Evolutionary conservation across 2,797 vertebrate species (phyloP).

Genomic region (Urocyon cinereoargenteus): DNA sequence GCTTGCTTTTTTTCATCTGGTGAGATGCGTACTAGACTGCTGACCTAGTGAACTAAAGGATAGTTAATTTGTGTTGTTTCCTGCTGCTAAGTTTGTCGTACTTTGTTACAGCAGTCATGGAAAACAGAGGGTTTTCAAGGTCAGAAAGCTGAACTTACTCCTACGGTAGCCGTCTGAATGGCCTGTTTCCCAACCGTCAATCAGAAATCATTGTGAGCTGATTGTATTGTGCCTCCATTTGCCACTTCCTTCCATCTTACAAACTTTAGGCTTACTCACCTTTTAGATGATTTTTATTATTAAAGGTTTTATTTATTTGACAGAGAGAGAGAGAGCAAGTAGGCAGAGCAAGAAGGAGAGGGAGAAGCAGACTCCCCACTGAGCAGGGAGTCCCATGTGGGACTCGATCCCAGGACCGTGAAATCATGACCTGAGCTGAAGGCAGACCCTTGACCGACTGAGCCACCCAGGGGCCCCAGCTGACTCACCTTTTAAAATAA

Average conservation of each 20-base stretch:
- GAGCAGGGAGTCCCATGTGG: too few relatives aligned
- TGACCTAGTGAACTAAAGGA: not conserved
- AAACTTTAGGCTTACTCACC: not conserved
- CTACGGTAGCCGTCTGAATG: not conserved
- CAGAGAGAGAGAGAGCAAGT: too few relatives aligned
- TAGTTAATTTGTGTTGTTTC: not conserved
- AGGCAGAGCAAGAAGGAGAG: too few relatives aligned
- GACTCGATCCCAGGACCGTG: too few relatives aligned
- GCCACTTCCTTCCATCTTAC: not conserved
- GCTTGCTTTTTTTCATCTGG: not conserved
- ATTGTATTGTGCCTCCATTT: not conserved
- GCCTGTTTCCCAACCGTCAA: not conserved
- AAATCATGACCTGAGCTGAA: too few relatives aligned
- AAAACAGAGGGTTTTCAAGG: not conserved
- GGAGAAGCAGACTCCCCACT: too few relatives aligned
- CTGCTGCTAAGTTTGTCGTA: not conserved
- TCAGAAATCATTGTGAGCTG: constrained; percentile 9
- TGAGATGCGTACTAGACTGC: not conserved
- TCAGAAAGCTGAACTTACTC: not conserved
- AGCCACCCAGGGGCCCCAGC: too few relatives aligned
- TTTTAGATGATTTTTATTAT: not conserved
- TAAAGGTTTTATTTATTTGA: too few relatives aligned
- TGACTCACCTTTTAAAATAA: not conserved
- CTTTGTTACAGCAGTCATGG: not conserved
- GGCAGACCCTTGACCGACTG: too few relatives aligned